phyloP scores from a whole-genome alignment of 2,797 vertebrate species.

The Alfaro cultratus region DNA sequence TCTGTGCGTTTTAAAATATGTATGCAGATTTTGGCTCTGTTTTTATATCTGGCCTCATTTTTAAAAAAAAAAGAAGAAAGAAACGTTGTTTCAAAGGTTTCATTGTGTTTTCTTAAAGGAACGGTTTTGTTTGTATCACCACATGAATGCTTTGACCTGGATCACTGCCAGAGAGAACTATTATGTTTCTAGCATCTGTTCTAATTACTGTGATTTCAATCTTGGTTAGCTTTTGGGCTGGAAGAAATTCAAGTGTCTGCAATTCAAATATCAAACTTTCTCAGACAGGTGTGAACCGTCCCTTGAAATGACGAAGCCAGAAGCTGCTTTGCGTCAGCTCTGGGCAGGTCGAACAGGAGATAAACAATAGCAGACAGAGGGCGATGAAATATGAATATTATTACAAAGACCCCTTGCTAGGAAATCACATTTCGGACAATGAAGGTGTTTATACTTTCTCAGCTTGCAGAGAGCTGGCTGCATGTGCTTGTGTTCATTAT shows the following conservation, averaged over 20 bases:
- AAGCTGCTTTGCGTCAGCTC: constrained; percentile 10
- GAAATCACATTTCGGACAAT: constrained; percentile 22
- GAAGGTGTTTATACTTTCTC: constrained; percentile 27
- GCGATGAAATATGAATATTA: constrained; percentile 19
- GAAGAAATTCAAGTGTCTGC: background rate
- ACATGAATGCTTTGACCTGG: constrained; percentile 13
- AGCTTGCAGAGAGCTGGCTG: constrained; percentile 10
- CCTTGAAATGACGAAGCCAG: background rate
- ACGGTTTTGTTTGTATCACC: constrained; percentile 11
- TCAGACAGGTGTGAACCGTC: background rate
- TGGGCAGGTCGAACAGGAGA: constrained; percentile 16
- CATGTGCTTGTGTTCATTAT: constrained; percentile 56
- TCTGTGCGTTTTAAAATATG: constrained; percentile 20
- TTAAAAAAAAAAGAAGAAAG: background rate
- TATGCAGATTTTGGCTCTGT: constrained; percentile 22
- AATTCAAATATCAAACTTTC: background rate
- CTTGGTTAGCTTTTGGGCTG: background rate
- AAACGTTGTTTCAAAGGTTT: background rate
- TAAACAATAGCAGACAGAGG: constrained; percentile 12
- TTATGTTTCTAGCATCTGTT: constrained; percentile 17
- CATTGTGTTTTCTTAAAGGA: background rate
- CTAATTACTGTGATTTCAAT: constrained; percentile 1
- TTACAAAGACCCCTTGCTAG: constrained; percentile 1
- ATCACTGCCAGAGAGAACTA: constrained; percentile 35
- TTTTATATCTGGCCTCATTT: constrained; percentile 11